A percentile compares a stretch with the other conserved stretches of the same genome.
Conservation (phyloP, 2,113 vertebrate genomes). For the Puffinus mauretanicus region DNA sequence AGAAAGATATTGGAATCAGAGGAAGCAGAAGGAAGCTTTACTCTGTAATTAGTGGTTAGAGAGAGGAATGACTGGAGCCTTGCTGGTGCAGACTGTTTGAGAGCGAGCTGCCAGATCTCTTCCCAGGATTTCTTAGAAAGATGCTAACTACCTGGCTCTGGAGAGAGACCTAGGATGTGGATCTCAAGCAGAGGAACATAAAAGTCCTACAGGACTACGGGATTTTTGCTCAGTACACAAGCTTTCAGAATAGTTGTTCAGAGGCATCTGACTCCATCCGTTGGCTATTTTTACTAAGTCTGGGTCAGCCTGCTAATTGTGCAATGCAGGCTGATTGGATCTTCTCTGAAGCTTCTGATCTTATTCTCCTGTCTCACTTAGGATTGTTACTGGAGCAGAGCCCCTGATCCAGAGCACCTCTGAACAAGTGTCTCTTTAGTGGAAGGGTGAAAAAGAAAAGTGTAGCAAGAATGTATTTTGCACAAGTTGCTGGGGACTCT, state of each 20-base stretch:
- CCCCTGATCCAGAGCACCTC: neutral
- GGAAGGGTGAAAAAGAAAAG: neutral
- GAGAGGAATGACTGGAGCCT: neutral
- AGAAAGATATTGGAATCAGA: neutral
- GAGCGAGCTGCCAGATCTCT: neutral
- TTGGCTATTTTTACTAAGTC: neutral
- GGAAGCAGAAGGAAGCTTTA: neutral
- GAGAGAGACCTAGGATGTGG: neutral
- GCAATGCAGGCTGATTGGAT: neutral
- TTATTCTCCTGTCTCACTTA: neutral
- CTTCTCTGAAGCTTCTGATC: neutral
- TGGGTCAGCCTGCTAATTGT: neutral
- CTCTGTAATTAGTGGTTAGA: neutral
- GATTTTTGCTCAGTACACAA: neutral
- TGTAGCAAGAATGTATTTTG: neutral
- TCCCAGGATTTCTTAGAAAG: neutral
- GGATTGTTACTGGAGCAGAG: neutral
- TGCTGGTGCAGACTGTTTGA: neutral
- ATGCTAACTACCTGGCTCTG: neutral
- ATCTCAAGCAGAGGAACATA: neutral
- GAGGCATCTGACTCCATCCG: rapidly evolving
- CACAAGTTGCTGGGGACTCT: neutral
- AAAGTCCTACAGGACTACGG: neutral
- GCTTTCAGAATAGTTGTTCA: neutral
- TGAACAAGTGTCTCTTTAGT: neutral